Base-by-base conservation (phyloP, 2,797 vertebrate genomes). In the Varecia variegata region DNA sequence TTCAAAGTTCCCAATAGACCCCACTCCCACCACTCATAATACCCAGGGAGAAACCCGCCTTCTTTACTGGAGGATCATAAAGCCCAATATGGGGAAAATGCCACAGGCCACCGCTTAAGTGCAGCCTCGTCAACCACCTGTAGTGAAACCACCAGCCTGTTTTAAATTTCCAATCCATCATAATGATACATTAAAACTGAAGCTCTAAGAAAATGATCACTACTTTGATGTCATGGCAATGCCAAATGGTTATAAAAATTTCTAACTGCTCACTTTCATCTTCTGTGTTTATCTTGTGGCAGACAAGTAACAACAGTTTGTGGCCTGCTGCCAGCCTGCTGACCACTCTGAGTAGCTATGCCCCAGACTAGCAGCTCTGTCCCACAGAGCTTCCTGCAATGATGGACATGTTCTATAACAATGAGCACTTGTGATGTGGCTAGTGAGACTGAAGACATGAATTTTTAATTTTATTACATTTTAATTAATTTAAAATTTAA, bases 401-500 rank as follows among this genome's bases (percentile, higher is more conserved):
- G 62, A 54, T 0, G 1, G n/a, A n/a, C 40, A 80, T 35, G 30
- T 67, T 93, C 74, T 68, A 1, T 25, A 68, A 58, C 35, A 27
- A 14, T 6, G 8, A 52, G 62, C 54, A 45, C 45, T 54, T 74
- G 52, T 43, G 38, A 52, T 32, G 18, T 60, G 71, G 60, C 71
- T 38, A 21, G 40, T 17, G 71, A 89, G 35, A 35, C 43, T 35
- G 10, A 35, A 15, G 23, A 74, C 27, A 2, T 27, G 32, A 62
- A 67, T 21, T 56, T 58, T 40, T 81, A 8, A 74, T 17, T 56
- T 60, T 30, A 89, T 54, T 54, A 67, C 30, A 45, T 67, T 71
- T 38, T 90, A 54, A 76, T 87, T 89, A 62, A 90, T 47, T 65
- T 82, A 35, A 56, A 70, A 65, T 82, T 73, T 90, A 96, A 90